Evolutionary conservation across 2,888 invertebrate species (phyloP).

Genomic region (Poecilobothrus nobilitatus): DNA sequence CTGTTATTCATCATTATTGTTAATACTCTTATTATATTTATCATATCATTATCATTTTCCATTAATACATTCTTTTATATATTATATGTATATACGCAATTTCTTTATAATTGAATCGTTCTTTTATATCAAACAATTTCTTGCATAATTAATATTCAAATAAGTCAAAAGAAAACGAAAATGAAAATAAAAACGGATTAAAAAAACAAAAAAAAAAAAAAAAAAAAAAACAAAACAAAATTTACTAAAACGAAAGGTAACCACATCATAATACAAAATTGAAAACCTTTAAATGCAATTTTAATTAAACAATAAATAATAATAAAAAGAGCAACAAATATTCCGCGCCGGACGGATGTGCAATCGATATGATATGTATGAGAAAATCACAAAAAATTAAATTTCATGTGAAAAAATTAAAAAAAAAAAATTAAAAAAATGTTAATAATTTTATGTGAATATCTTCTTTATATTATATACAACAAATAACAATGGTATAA

Average conservation of each 20-base stretch:
- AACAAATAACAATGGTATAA: no score
- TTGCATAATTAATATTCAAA: slow-evolving; percentile 1
- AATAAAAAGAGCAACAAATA: not conserved
- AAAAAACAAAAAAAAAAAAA: not conserved
- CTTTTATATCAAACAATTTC: not conserved
- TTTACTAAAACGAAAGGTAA: not conserved
- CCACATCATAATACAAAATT: not conserved
- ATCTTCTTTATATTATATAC: no score
- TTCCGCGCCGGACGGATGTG: not conserved
- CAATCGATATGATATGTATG: not conserved
- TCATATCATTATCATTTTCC: no score
- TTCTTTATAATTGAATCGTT: no score
- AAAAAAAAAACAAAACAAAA: no score
- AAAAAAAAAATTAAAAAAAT: no score
- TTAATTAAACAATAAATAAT: no score
- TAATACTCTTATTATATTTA: not conserved
- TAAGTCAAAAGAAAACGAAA: not conserved
- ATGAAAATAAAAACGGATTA: not conserved
- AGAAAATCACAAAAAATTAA: not conserved
- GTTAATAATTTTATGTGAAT: no score
- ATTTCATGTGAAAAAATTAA: not conserved
- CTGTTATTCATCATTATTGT: not conserved
- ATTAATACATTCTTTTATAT: no score
- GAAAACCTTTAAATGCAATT: not conserved
- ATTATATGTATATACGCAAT: no score